These are phyloP conservation scores for Perizoma flavofasciatum DNA, from an alignment of 2,888 invertebrate genomes.

Conservation along the genomic window DNA sequence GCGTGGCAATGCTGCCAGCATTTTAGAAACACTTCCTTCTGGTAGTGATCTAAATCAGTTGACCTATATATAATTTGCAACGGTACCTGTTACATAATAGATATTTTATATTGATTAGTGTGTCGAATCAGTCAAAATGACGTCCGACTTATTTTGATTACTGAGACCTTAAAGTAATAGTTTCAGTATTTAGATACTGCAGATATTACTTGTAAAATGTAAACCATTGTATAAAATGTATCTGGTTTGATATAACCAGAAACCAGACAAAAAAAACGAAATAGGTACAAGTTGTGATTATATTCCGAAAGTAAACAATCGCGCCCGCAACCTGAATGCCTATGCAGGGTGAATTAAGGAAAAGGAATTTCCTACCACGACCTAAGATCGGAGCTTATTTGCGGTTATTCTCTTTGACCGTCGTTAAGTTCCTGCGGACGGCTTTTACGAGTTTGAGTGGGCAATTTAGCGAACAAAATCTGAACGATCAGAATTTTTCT, in stretches of 20 bases:
- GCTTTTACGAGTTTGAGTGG: conserved; percentile 82
- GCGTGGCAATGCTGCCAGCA: no score
- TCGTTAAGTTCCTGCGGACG: conserved; percentile 81
- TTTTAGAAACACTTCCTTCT: no score
- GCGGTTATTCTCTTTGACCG: conserved; percentile 84
- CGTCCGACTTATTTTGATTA: no score
- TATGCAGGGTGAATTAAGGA: conserved; percentile 80
- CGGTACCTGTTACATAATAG: no score
- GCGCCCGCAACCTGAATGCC: conserved; percentile 68
- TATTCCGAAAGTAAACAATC: conserved; percentile 74
- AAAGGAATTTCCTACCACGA: conserved; percentile 76
- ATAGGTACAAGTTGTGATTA: conserved; percentile 57
- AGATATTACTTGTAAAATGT: neutral
- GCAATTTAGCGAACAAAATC: conserved; percentile 81
- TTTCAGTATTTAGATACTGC: no score
- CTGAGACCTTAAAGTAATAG: no score
- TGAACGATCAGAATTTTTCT: conserved; percentile 82
- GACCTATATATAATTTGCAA: no score
- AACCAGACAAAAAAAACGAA: conserved; percentile 33
- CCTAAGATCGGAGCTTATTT: conserved; percentile 81
- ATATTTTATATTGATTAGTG: no score
- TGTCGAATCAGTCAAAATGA: no score
- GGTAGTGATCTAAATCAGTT: no score
- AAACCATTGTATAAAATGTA: no score
- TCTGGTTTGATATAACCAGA: neutral